These are phyloP conservation scores for Cottus gobio DNA, from an alignment of 2,113 vertebrate species.

Conservation along the genomic window DNA sequence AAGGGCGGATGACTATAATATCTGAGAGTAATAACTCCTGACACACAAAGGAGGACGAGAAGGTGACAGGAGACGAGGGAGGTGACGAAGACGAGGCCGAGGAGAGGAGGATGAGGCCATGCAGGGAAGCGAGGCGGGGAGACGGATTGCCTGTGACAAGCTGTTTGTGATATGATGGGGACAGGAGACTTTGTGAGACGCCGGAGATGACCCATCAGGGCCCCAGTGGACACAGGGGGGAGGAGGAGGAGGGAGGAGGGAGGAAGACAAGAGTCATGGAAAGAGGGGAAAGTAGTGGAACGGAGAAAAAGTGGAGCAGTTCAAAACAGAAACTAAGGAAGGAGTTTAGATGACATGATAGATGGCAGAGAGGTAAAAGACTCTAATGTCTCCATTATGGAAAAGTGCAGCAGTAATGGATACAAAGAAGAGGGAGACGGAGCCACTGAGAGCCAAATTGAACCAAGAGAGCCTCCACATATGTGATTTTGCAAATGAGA, in stretches of 20 bases:
- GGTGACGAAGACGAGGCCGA: conserved; percentile 54
- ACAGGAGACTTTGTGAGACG: conserved; percentile 61
- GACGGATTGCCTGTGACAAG: conserved; percentile 82
- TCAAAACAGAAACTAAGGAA: conserved; percentile 65
- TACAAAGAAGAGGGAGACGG: conserved; percentile 54
- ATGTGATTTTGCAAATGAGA: conserved; percentile 63
- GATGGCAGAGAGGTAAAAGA: conserved; percentile 65
- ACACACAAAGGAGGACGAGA: conserved; percentile 67
- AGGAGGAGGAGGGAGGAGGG: conserved; percentile 22
- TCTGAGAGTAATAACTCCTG: conserved; percentile 68
- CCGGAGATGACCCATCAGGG: conserved; percentile 50
- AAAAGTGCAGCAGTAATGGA: conserved; percentile 67
- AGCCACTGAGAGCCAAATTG: conserved; percentile 45
- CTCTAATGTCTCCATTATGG: conserved; percentile 71
- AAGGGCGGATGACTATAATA: conserved; percentile 22
- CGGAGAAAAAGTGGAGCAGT: conserved; percentile 18
- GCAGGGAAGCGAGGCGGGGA: conserved; percentile 51
- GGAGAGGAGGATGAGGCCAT: conserved; percentile 40
- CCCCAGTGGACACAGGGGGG: conserved; percentile 21
- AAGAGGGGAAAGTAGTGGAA: background rate
- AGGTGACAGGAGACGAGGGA: conserved; percentile 63
- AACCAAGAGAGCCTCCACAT: conserved; percentile 42
- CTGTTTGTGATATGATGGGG: conserved; percentile 79
- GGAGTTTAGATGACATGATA: conserved; percentile 65
- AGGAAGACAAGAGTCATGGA: conserved; percentile 6